Evolutionary conservation across 1,140 invertebrate genomes (phyloP).

Genomic region (Octopus bimaculoides): DNA sequence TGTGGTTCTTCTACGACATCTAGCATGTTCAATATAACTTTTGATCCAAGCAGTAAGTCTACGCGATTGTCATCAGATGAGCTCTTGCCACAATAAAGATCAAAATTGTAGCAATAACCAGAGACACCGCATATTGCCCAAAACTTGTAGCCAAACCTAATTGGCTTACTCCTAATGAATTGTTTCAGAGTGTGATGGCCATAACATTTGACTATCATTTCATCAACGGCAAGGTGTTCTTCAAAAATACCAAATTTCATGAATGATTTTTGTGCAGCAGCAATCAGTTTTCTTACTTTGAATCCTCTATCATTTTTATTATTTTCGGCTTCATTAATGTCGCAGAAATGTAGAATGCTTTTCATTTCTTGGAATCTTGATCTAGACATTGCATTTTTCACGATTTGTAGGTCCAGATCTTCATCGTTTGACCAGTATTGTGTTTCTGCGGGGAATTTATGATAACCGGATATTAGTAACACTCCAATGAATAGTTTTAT

Average conservation of each 20-base stretch:
- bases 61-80: neutral
- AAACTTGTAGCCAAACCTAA: neutral
- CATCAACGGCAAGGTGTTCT: neutral
- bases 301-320: neutral
- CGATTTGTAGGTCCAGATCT: neutral
- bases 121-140: neutral
- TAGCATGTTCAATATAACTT: conserved; percentile 5
- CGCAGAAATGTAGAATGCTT: neutral
- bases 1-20: conserved; percentile 8
- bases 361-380: neutral
- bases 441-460: neutral
- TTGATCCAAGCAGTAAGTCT: neutral
- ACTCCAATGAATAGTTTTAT: neutral
- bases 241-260: neutral
- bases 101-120: conserved; percentile 4
- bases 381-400: conserved; percentile 5
- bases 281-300: neutral
- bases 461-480: neutral
- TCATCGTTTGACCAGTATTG: conserved; percentile 8
- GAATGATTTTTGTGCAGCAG: neutral
- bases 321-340: neutral
- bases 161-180: neutral
- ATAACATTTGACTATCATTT: neutral
- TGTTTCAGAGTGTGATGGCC: neutral
- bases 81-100: neutral